Base-by-base conservation (phyloP, 1,140 invertebrate genomes). In the Paralvinella palmiformis region DNA sequence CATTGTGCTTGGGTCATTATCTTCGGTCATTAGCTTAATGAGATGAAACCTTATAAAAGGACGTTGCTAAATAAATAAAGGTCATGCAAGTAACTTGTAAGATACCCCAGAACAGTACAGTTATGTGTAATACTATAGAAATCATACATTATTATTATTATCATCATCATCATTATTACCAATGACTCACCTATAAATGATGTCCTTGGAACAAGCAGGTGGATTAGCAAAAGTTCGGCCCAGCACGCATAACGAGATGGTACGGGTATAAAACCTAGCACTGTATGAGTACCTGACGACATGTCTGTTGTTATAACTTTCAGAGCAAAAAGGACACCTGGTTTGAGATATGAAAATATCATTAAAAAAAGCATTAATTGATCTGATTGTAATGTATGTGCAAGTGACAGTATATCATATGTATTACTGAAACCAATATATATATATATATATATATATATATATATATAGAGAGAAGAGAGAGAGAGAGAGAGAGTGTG, bases 151-250 rank as follows among this genome's bases (percentile, higher is more conserved):
- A n/a, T n/a, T n/a, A 60, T 20, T 59, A 17, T 1, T 41, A 27
- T 45, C 6, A 59, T 24, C 4, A n/a, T 36, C 7, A 41, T 2
- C 32, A 31, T 10, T 2, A 36, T 45, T 55, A 27, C 65, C 24
- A 20, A 33, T 27, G 31, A 22, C 33, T 63, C 64, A 77, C 77
- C 78, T 59, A 70, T 71, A 64, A 79, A 80, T 37, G 78, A 81
- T 3, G 71, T 74, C 62, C 77, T 74, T n/a, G 78, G 77, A 2
- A 86, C 84, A 10, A 88, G 68, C 0, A 89, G 35, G 70, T 88
- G 86, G 64, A 89, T 88, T 2, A 88, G 71, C 20, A 87, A 59
- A n/a, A 89, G 72, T 71, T 89, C 88, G 1, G 79, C 77, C 88
- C 88, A 89, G 53, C 86, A 86, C 5, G 85, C 83, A 69, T 84